phyloP scores from a whole-genome alignment of 1,140 invertebrate species.

The Aphis craccivora region DNA sequence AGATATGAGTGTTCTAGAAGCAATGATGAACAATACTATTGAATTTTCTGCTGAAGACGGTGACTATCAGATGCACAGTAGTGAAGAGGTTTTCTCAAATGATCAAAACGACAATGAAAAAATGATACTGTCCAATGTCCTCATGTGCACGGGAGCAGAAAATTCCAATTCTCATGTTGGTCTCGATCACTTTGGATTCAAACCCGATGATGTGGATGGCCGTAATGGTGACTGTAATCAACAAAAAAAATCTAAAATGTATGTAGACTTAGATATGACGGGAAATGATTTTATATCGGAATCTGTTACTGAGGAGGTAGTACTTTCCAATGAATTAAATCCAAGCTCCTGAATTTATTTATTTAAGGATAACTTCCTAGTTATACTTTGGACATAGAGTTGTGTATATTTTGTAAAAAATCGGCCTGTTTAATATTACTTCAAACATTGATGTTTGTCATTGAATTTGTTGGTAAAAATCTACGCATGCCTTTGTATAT shows the following conservation, averaged over 20 bases:
- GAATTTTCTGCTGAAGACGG: constrained; percentile 50
- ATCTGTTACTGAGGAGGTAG: constrained; percentile 47
- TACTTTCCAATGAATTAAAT: constrained; percentile 45
- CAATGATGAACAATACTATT: constrained; percentile 54
- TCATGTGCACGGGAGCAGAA: constrained; percentile 50
- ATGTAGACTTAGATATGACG: constrained; percentile 49
- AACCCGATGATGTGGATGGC: constrained; percentile 11
- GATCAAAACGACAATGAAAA: constrained; percentile 55
- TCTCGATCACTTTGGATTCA: constrained; percentile 45
- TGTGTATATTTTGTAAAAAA: constrained; percentile 56
- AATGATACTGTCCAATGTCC: constrained; percentile 51
- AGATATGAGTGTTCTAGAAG: constrained; percentile 52
- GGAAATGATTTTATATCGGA: constrained; percentile 52
- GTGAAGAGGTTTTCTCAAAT: constrained; percentile 53
- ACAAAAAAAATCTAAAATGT: constrained; percentile 49
- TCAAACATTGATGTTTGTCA: neutral
- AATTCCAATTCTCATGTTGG: constrained; percentile 40
- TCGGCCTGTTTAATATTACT: constrained; percentile 11
- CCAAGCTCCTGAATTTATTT: constrained; percentile 55
- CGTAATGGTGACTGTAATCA: constrained; percentile 48
- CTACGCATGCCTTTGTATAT: constrained; percentile 20
- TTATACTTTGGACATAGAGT: constrained; percentile 47
- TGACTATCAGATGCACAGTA: constrained; percentile 51
- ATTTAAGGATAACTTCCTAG: constrained; percentile 26
- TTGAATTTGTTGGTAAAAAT: constrained; percentile 12